Evolutionary conservation across 2,888 invertebrate genomes (phyloP).

Genomic region (Adelphocoris suturalis): DNA sequence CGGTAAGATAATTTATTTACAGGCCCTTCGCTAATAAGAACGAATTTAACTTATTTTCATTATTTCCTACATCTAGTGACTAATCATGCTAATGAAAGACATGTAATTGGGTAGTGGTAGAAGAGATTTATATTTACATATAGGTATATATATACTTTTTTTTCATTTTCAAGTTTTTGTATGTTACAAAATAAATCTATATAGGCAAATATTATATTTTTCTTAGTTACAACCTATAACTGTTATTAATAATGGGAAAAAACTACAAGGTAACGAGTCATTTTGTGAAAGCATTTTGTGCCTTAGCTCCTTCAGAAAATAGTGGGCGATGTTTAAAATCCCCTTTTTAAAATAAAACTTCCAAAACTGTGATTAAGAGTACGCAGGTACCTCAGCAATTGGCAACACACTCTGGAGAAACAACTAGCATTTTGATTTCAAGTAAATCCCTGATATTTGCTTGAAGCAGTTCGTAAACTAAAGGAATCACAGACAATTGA

Average conservation of each 20-base stretch:
- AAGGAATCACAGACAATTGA: not conserved
- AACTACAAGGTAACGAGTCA: conserved; percentile 27
- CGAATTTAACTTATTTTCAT: not conserved
- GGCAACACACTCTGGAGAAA: no score
- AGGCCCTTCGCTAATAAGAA: not conserved
- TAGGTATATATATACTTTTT: not conserved
- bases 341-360: no score
- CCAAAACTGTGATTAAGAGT: no score
- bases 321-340: no score
- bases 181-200: not conserved
- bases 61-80: conserved; percentile 30
- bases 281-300: conserved; percentile 16
- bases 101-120: conserved; percentile 65
- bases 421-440: no score
- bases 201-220: no score
- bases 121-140: not conserved
- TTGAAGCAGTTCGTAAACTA: not conserved
- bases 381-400: no score
- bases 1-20: not conserved
- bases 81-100: conserved; percentile 60
- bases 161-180: not conserved
- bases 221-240: not conserved
- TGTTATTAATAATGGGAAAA: not conserved
- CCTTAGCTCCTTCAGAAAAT: not conserved
- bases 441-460: no score